Evolutionary conservation across 2,113 vertebrate genomes (phyloP).

Genomic region (Coptodon bakossiorum): DNA sequence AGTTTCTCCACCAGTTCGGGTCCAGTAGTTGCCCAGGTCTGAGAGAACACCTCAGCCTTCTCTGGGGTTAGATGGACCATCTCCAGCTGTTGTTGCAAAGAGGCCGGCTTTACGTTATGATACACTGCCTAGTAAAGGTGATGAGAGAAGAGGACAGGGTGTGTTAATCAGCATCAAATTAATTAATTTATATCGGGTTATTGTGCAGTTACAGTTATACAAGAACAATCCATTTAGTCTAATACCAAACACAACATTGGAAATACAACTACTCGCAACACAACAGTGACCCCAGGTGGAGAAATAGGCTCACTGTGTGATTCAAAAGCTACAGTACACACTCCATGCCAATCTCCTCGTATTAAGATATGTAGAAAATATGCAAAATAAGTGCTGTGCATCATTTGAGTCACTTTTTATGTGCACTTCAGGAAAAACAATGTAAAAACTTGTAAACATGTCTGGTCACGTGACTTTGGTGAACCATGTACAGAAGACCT

Average conservation of each 20-base stretch:
- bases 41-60: slow-evolving; percentile 83
- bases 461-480: neutral
- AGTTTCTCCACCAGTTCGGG: slow-evolving; percentile 87
- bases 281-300: slow-evolving; percentile 55
- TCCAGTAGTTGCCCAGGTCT: slow-evolving; percentile 78
- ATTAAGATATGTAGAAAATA: neutral
- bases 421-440: neutral
- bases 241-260: neutral
- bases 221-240: neutral
- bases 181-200: neutral
- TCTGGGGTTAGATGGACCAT: slow-evolving; percentile 76
- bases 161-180: neutral
- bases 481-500: neutral
- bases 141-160: neutral
- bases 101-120: slow-evolving; percentile 82
- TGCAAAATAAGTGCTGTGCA: neutral
- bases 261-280: neutral
- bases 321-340: neutral
- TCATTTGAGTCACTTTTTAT: neutral
- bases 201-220: neutral
- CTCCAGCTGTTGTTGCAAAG: slow-evolving; percentile 86
- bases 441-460: neutral
- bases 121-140: slow-evolving; percentile 79
- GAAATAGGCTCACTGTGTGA: neutral
- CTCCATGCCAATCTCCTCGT: neutral